These are phyloP conservation scores for Equus przewalskii DNA, from an alignment of 2,113 vertebrate species.

Conservation along the genomic window DNA sequence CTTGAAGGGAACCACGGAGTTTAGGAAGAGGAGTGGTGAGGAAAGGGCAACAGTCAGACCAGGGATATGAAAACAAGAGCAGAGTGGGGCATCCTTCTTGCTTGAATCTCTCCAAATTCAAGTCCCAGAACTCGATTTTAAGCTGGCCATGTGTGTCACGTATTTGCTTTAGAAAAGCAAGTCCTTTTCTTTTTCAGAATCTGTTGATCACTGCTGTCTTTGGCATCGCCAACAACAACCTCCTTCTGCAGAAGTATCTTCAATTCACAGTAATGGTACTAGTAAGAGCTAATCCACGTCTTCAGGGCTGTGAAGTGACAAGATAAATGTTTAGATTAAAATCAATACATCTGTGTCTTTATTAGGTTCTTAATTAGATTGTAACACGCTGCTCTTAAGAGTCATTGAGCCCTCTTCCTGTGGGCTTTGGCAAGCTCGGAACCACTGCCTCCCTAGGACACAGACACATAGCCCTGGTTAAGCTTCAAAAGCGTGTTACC, in stretches of 20 bases:
- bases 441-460: neutral
- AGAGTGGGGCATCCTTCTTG: neutral
- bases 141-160: neutral
- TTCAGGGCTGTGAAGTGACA: neutral
- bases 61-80: neutral
- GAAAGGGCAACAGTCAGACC: accelerated
- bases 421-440: neutral
- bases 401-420: neutral
- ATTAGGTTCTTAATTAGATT: neutral
- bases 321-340: neutral
- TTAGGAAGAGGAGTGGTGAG: neutral
- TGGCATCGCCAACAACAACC: neutral
- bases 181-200: neutral
- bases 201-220: neutral
- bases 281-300: neutral
- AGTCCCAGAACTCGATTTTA: neutral
- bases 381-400: neutral
- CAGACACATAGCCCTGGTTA: neutral
- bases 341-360: neutral
- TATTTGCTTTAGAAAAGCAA: neutral
- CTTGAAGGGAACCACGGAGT: neutral
- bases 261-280: neutral
- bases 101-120: neutral
- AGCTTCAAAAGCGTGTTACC: neutral
- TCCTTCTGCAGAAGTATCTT: neutral